Base-by-base conservation (phyloP, 2,888 invertebrate genomes). In the Rotaria magnacalcarata region DNA sequence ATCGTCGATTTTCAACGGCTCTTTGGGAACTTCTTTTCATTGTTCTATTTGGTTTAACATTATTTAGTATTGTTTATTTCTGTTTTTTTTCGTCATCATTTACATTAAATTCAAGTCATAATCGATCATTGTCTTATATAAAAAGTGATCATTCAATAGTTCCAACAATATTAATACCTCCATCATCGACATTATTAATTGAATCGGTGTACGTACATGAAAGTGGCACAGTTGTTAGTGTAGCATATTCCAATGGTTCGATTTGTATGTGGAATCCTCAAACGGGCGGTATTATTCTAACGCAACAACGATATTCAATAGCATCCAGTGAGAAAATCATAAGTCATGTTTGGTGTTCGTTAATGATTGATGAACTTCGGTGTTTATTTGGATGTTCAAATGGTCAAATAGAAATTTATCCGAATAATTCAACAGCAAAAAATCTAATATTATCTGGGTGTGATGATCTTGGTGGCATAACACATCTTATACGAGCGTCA, bases 231-330 rank as follows among this genome's bases (percentile, higher is more conserved):
- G 8, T 47, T 80, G 80, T 47, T 47, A 24, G 80, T 80, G 47
- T 80, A 1, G 67, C 47, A n/a, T 80, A 80, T 80, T 47, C 47
- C 3, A 74, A 86, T n/a, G 84, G 84, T 14, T 60, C 84, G 6
- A 86, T 86, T n/a, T 84, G n/a, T 43, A 67, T 86, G n/a, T 86
- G 86, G 86, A 86, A 84, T 86, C 60, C 67, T 34, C 84, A 67
- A 34, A 86, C 86, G 43, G 50, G 86, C 67, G 86, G 60, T 74
- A 34, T 50, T 84, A 27, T 54, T 24, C 27, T 34, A 16, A 50
- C n/a, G 54, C 50, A 47, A 54, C 84, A 84, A 84, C 34, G 80
- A 67, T 50, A 19, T 21, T 54, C 54, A 21, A 54, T 6, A 21
- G 21, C 24, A 54, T 52, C 41, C 6, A 60, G 41, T 34, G 80